Evolutionary conservation across 2,888 invertebrate species (phyloP), one percentile per base, ranked within the genome.

Genomic region (Xestia xanthographa): DNA sequence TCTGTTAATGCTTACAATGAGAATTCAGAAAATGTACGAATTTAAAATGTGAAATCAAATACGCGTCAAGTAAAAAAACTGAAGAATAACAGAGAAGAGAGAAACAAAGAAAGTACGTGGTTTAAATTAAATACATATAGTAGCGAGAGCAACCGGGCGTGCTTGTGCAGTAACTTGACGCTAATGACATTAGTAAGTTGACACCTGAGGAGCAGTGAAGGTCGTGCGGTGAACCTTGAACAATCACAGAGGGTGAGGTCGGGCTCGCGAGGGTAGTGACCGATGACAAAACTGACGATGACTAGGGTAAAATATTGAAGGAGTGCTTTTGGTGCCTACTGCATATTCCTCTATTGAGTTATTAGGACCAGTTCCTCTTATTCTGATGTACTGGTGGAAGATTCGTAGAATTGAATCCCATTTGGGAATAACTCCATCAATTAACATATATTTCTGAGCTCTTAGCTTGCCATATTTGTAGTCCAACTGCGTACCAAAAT

Each of bases 171-270:
- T 89, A 91, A 90, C 82, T 83, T 82, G 87, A 90, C 85, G 86
- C 88, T 92, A 91, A 92, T 90, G 85, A 85, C 87, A 92, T 93
- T 91, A 91, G 92, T 91, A 91, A 92, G 86, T 81, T 90, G 90
- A 92, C 90, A 92, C 92, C 86, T 87, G 86, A 84, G 87, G 86
- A 86, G 85, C 79, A 68, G 84, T 91, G 92, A 94, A 95, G 95
- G 95, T 90, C 95, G 93, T 87, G 79, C 89, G 82, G 90, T 92
- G 93, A 94, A 92, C 95, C 91, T 91, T 86, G 87, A 85, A 88
- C 75, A 85, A 83, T 85, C 71, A 86, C 73, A 67, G 72, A 82
- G 85, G 89, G 84, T 86, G 82, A 86, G 81, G 80, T 84, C 86
- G 84, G 84, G 79, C 81, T 79, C 69, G 84, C 70, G 75, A 86